Conservation (phyloP, 1,140 invertebrate species). For the Eciton burchellii region DNA sequence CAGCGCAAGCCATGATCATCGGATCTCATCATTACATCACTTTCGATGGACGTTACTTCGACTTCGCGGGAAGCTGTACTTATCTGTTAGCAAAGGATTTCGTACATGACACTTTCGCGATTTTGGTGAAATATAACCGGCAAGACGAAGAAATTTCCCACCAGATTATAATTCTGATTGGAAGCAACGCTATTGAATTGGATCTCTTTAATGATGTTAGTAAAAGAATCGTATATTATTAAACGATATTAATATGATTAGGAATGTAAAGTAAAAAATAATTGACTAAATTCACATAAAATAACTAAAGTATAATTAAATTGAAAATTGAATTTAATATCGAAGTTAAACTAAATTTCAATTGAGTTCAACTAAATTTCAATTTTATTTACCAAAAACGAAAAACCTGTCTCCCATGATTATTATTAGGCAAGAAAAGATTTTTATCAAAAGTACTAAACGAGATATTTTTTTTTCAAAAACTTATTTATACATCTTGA, state of each 20-base stretch:
- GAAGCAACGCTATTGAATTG: slow-evolving; percentile 76
- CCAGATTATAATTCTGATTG: slow-evolving; percentile 80
- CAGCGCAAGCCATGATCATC: slow-evolving; percentile 89
- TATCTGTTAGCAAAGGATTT: slow-evolving; percentile 91
- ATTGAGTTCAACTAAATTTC: too few relatives aligned
- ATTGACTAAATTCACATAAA: background rate
- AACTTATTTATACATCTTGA: too few relatives aligned
- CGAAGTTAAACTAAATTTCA: slow-evolving; percentile 36
- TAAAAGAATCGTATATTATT: slow-evolving; percentile 27
- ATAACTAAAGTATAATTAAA: background rate
- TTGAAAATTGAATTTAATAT: slow-evolving; percentile 8
- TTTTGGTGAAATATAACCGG: slow-evolving; percentile 79
- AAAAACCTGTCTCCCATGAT: background rate
- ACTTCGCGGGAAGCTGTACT: slow-evolving; percentile 89
- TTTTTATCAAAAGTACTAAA: background rate
- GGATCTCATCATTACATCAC: slow-evolving; percentile 91
- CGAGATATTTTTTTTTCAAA: too few relatives aligned
- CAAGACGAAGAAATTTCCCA: slow-evolving; percentile 67
- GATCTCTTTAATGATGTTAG: slow-evolving; percentile 81
- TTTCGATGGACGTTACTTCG: slow-evolving; percentile 90
- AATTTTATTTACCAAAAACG: background rate
- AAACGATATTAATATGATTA: background rate
- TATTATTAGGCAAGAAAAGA: background rate
- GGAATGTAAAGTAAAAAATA: background rate
- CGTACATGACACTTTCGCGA: slow-evolving; percentile 82